Evolutionary conservation across 2,888 invertebrate species (phyloP), one percentile per base, ranked within the genome.

Genomic region (Xestia sexstrigata): DNA sequence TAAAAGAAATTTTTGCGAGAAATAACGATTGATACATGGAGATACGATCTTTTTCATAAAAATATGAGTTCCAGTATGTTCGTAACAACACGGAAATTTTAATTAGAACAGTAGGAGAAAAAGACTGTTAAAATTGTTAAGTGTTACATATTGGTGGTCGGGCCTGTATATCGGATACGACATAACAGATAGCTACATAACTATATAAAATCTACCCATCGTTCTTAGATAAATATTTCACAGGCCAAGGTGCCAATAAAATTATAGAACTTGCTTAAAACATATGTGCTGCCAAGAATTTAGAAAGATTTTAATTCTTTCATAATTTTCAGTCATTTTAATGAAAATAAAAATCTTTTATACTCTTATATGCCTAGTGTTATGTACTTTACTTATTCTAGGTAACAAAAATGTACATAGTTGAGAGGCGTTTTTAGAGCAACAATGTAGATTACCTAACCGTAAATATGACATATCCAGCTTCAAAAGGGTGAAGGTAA

Each of bases 281-380:
- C 65, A 47, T 58, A 55, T 17, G 7, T 66, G 13, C 39, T 47
- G 45, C 63, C 76, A 26, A 76, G 45, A 76, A 63, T 45, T 35
- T 11, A 26, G n/a, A 26, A 49, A 0, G 49, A 49, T 39, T 72
- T 23, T 6, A 9, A 15, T 17, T 23, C 0, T 42, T 20, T 45
- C 0, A 17, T n/a, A 8, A 47, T 39, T 23, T 66, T 67, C 52
- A 60, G n/a, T 62, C 49, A n/a, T 8, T 62, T 62, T 0, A 5
- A 45, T n/a, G n/a, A 42, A 15, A 45, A 49, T 35, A 11, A 58
- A 17, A 58, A 2, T 11, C 0, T 49, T 60, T 42, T 17, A 23
- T 35, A 45, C 8, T 26, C 5, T 35, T 76, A 76, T 5, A 47
- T 39, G 4, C n/a, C 11, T 55, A 42, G 17, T 23, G 7, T 26